Conservation (phyloP, 2,797 vertebrate species). For the Glossophaga mutica region DNA sequence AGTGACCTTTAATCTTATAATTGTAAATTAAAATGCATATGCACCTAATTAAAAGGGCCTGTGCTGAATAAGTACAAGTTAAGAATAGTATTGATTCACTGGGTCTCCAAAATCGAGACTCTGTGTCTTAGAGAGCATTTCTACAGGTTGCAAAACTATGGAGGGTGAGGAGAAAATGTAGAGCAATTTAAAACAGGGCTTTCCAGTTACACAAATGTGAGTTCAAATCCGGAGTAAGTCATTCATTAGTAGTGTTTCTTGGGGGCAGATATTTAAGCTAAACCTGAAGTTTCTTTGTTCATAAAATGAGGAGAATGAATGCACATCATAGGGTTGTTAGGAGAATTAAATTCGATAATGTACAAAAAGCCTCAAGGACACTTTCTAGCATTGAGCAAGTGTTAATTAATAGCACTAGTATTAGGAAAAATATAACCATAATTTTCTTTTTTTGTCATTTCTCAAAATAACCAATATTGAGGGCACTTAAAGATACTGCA, state of each 20-base stretch:
- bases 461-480: neutral
- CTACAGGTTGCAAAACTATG: neutral
- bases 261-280: neutral
- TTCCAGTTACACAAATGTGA: neutral
- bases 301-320: neutral
- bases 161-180: neutral
- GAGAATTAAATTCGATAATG: slow-evolving; percentile 9
- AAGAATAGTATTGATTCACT: neutral
- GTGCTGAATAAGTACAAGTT: slow-evolving; percentile 6
- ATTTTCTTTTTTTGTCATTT: slow-evolving; percentile 13
- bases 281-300: neutral
- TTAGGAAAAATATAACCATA: neutral
- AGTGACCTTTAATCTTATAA: slow-evolving; percentile 67
- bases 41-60: slow-evolving; percentile 59
- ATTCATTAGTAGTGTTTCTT: neutral
- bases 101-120: neutral
- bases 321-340: neutral
- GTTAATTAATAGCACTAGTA: neutral
- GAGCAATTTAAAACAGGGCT: neutral
- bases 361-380: neutral
- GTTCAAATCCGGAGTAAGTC: slow-evolving; percentile 9
- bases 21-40: slow-evolving; percentile 55
- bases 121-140: neutral
- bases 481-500: neutral
- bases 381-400: neutral